Conservation (phyloP, 2,113 vertebrate species). For the Murina feae region DNA sequence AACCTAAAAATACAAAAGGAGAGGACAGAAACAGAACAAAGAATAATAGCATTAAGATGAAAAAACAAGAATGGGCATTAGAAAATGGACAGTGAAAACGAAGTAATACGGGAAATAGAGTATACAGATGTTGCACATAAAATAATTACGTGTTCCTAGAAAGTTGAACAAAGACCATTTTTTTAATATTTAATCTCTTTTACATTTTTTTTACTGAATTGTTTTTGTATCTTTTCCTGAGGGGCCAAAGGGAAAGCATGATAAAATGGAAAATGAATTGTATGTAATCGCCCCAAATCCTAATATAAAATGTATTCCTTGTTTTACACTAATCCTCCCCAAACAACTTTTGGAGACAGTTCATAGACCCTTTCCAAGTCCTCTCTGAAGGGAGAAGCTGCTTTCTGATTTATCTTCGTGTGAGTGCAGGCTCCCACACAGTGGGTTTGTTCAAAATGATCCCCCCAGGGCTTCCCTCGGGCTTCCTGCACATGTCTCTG, state of each 20-base stretch:
- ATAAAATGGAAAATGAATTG: slow-evolving; percentile 21
- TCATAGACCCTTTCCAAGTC: neutral
- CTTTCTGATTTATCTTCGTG: neutral
- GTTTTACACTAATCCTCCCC: neutral
- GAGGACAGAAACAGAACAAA: neutral
- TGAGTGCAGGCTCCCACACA: neutral
- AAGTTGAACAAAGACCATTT: neutral
- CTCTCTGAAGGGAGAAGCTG: neutral
- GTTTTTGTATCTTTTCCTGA: neutral
- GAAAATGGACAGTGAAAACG: neutral
- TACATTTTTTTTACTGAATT: neutral
- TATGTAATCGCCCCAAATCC: neutral
- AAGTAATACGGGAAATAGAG: neutral
- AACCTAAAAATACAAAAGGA: slow-evolving; percentile 21
- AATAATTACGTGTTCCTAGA: neutral
- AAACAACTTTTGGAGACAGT: neutral
- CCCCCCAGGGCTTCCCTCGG: neutral
- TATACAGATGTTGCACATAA: neutral
- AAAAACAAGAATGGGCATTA: neutral
- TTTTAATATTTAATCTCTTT: neutral
- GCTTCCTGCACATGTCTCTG: neutral
- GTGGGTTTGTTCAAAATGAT: neutral
- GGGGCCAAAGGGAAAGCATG: neutral
- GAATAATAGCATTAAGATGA: neutral
- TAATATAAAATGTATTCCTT: neutral